Percentiles rank a stretch among this genome's conserved stretches.
phyloP scores from a whole-genome alignment of 2,888 invertebrate genomes.

The Mimumesa dahlbomi region DNA sequence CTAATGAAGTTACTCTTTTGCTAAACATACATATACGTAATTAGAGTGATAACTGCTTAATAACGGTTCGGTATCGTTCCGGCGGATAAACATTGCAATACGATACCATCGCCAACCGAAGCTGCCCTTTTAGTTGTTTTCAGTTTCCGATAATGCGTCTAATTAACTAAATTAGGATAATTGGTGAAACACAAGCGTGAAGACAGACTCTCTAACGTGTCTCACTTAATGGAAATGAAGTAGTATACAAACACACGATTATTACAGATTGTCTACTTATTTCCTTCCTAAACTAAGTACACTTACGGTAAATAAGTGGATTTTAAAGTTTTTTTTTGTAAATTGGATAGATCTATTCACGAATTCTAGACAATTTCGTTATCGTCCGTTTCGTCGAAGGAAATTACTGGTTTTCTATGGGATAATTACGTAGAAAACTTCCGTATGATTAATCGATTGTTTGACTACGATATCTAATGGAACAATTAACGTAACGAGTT shows the following conservation, averaged over 20 bases:
- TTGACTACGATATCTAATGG: neutral
- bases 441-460: too few relatives aligned
- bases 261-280: constrained; percentile 15
- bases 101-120: constrained; percentile 44
- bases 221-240: constrained; percentile 39
- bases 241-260: constrained; percentile 35
- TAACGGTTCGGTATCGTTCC: constrained; percentile 55
- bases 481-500: constrained; percentile 32
- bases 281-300: too few relatives aligned
- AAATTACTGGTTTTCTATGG: too few relatives aligned
- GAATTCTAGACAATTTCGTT: too few relatives aligned
- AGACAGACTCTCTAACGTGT: constrained; percentile 9
- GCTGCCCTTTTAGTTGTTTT: constrained; percentile 44
- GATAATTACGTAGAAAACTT: too few relatives aligned
- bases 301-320: too few relatives aligned
- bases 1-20: constrained; percentile 52
- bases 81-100: constrained; percentile 52
- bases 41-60: constrained; percentile 60
- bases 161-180: constrained; percentile 62
- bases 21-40: constrained; percentile 54
- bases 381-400: too few relatives aligned
- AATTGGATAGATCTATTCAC: too few relatives aligned
- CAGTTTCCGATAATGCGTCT: constrained; percentile 53
- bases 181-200: constrained; percentile 26
- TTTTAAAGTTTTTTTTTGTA: too few relatives aligned